Evolutionary conservation across 2,888 invertebrate species (phyloP).

Genomic region (Hyalella azteca): DNA sequence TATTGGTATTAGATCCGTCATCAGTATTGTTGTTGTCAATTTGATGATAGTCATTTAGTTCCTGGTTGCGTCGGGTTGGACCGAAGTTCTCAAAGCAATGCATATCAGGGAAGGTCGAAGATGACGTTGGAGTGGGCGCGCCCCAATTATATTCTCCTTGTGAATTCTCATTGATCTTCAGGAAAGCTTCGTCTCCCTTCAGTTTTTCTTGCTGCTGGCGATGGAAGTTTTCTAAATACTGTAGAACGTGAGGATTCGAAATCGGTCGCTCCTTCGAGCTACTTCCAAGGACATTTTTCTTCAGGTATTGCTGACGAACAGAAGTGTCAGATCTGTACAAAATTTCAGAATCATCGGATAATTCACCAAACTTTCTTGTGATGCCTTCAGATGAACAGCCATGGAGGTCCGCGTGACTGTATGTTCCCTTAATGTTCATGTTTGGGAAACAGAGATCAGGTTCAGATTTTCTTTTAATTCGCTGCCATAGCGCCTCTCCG

Average conservation of each 20-base stretch:
- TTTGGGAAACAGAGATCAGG: neutral
- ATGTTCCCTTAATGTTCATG: neutral
- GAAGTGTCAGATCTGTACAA: neutral
- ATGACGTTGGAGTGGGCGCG: too few relatives aligned
- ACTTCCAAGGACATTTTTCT: neutral
- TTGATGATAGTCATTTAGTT: too few relatives aligned
- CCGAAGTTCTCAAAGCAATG: too few relatives aligned
- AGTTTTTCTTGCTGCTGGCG: slow-evolving; percentile 14
- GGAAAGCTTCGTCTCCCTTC: neutral
- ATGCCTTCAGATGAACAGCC: neutral
- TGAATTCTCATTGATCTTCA: neutral
- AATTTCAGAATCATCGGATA: neutral
- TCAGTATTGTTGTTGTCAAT: too few relatives aligned
- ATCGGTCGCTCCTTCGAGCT: neutral
- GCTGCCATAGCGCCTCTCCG: neutral
- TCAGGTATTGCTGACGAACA: neutral
- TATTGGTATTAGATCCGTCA: too few relatives aligned
- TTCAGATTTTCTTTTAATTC: slow-evolving; percentile 30
- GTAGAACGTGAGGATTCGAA: slow-evolving; percentile 15
- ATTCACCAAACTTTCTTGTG: neutral
- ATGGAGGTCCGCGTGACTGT: neutral
- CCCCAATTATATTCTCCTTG: neutral
- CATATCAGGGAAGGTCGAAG: too few relatives aligned
- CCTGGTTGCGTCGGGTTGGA: too few relatives aligned
- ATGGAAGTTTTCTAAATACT: slow-evolving; percentile 20